Base-by-base conservation (phyloP, 2,888 invertebrate genomes). In the Aphidius colemani region DNA sequence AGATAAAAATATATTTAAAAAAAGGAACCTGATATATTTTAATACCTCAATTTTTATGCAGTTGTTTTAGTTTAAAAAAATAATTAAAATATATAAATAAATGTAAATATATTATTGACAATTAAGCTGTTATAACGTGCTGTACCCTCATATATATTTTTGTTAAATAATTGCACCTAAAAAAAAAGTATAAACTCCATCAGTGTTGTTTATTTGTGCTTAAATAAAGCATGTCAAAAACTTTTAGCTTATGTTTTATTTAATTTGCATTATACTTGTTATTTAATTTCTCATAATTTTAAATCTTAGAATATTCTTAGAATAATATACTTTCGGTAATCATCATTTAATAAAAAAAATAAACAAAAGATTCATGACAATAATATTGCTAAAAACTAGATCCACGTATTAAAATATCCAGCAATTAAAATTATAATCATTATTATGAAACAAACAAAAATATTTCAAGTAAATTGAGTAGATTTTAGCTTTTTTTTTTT, bases 351-450 rank as follows among this genome's bases (percentile, higher is more conserved):
- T 41, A 64, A 61, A 63, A 63, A 64, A 61, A 60, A 50, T 39
- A 44, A 55, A 55, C 30, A n/a, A 56, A 63, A 67, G 68, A 77
- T 69, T 73, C 73, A 74, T 74, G 76, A 78, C 78, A 78, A 78
- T 78, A 78, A 78, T 78, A 76, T 71, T 73, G 74, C 73, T 68
- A 71, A 72, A 70, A 70, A 73, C 72, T 75, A 72, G 71, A 74
- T 71, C 71, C 13, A 18, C 2, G 1, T 18, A 18, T 18, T 70
- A 69, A 70, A 73, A 69, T 64, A 48, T 41, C 50, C 41, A 9
- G 49, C 60, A 41, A 57, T 11, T 40, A 10, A 51, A 43, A n/a
- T 55, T 46, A 53, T 58, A 2, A 18, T 18, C 2, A 18, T 18
- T 18, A 18, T 18, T 18, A 18, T 1, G 2, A 18, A 18, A 18